phyloP scores from a whole-genome alignment of 2,888 invertebrate species.

The Ectropis crepuscularia region DNA sequence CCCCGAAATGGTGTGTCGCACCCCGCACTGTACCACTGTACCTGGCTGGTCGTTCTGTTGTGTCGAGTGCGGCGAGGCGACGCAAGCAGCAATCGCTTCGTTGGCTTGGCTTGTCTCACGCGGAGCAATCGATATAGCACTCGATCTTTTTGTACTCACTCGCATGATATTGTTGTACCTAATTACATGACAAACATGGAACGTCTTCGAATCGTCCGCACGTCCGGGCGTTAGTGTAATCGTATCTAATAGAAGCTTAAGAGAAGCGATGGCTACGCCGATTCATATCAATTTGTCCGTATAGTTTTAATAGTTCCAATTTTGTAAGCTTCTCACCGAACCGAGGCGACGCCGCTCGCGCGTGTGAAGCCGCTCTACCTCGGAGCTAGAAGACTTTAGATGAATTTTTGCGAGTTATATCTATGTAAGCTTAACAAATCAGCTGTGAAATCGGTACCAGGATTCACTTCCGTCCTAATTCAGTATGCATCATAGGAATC shows the following conservation, averaged over 20 bases:
- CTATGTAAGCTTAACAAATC: constrained; percentile 82
- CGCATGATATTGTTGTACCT: constrained; percentile 53
- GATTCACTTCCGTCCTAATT: constrained; percentile 85
- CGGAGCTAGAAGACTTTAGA: constrained; percentile 72
- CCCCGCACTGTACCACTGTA: constrained; percentile 47
- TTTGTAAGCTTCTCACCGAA: constrained; percentile 79
- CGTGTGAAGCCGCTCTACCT: constrained; percentile 68
- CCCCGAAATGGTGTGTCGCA: constrained; percentile 78
- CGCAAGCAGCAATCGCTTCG: constrained; percentile 60
- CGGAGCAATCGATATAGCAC: constrained; percentile 59
- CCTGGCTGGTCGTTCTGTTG: constrained; percentile 24
- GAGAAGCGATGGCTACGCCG: constrained; percentile 79
- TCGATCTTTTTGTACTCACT: constrained; percentile 50
- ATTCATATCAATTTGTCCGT: constrained; percentile 84
- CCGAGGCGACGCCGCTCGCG: constrained; percentile 68
- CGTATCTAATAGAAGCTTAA: constrained; percentile 79
- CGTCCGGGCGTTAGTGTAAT: constrained; percentile 72
- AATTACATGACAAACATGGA: constrained; percentile 50
- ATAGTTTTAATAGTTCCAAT: constrained; percentile 83
- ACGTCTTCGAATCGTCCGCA: constrained; percentile 68
- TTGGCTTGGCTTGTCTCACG: constrained; percentile 51
- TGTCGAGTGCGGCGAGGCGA: constrained; percentile 47
- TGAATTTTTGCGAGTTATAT: constrained; percentile 79
- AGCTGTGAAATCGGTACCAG: constrained; percentile 84
- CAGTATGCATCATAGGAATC: constrained; percentile 84